Evolutionary conservation across 1,140 invertebrate genomes (phyloP).

Genomic region (Pararge aegeria): DNA sequence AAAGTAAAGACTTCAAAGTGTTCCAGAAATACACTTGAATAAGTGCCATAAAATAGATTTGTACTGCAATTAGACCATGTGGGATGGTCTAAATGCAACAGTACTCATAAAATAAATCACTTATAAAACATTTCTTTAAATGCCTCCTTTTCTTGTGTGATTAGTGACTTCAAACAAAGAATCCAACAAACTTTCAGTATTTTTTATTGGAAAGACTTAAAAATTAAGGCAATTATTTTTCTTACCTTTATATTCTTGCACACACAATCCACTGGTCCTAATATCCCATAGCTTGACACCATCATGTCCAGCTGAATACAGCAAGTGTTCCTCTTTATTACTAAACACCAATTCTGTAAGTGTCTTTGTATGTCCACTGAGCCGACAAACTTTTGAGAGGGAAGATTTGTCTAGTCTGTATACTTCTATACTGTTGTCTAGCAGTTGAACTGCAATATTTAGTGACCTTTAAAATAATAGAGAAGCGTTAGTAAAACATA

Average conservation of each 20-base stretch:
- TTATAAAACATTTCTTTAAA: too few species aligned
- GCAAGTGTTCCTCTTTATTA: constrained; percentile 80
- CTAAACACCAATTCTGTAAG: constrained; percentile 83
- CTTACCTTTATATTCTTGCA: constrained; percentile 82
- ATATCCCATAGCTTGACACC: constrained; percentile 85
- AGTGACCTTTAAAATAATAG: constrained; percentile 38
- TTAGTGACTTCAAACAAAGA: too few species aligned
- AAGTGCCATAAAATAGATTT: too few species aligned
- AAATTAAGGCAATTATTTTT: too few species aligned
- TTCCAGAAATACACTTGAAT: too few species aligned
- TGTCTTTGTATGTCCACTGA: constrained; percentile 67
- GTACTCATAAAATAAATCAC: too few species aligned
- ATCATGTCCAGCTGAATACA: constrained; percentile 82
- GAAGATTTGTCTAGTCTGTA: constrained; percentile 57
- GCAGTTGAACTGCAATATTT: constrained; percentile 54
- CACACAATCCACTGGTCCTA: constrained; percentile 78
- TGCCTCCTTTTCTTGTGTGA: too few species aligned
- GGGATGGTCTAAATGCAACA: too few species aligned
- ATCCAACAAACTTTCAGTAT: neutral
- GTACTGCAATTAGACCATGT: too few species aligned
- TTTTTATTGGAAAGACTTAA: too few species aligned
- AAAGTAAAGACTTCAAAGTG: too few species aligned
- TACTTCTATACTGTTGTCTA: constrained; percentile 61
- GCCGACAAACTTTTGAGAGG: constrained; percentile 50
- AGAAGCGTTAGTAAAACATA: neutral